Evolutionary conservation across 2,888 invertebrate species (phyloP), one percentile per base, ranked within the genome.

Genomic region (Drosophila picticornis): DNA sequence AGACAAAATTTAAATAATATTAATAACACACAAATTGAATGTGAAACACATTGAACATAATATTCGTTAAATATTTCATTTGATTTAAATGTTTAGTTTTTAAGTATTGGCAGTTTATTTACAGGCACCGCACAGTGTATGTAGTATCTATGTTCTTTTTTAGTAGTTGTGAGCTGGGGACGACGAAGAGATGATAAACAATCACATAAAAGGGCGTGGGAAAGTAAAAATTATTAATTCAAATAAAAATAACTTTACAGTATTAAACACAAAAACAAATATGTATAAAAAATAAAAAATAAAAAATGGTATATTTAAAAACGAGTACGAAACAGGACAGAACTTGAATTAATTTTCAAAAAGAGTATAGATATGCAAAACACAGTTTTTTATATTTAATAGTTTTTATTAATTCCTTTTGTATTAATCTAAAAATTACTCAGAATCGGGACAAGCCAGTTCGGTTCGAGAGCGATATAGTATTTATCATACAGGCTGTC

Each of bases 51-150:
- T 78, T 77, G 70, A 76, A 78, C 75, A 85, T 58, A 65, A 32
- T 52, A 80, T 91, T 92, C 91, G 91, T 92, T 92, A 92, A 92
- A 92, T 92, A 92, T 92, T 92, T 92, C 91, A 92, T 92, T 84
- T 85, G 65, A 63, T 63, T 84, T 71, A 60, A 63, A 52, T 52
- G 52, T 70, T 75, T 72, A 74, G 72, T 75, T 70, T 75, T 75
- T 75, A 51, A 70, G 61, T 80, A 67, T 83, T 84, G 91, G 91
- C 92, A 90, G 88, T 92, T 72, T 85, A 91, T 91, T 83, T 91
- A 91, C 91, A 91, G 91, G 91, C 91, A 91, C 90, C 89, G 84
- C 91, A 91, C 91, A 89, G 88, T 91, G 91, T 88, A 85, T 89
- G 86, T 56, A 38, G 38, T 79, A 81, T 83, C 72, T 81, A 84